Conservation (phyloP, 2,888 invertebrate species). For the Drosophila prostipennis region DNA sequence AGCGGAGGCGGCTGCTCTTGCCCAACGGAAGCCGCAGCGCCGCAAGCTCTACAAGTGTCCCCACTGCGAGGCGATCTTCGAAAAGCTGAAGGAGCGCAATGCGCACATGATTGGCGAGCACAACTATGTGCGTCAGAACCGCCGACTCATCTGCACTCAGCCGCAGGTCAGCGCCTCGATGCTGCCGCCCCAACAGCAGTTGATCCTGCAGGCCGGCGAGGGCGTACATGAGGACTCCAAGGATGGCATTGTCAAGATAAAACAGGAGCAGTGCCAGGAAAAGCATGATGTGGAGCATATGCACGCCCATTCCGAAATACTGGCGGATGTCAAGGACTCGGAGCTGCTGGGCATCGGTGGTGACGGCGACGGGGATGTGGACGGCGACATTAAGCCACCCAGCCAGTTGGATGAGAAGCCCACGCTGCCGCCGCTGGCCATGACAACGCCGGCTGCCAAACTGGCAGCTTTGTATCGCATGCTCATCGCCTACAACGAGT, state of each 20-base stretch:
- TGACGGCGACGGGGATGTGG: conserved; percentile 35
- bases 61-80: conserved; percentile 81
- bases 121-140: conserved; percentile 83
- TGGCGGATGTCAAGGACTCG: conserved; percentile 73
- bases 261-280: conserved; percentile 74
- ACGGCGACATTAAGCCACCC: conserved; percentile 62
- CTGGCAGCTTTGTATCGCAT: conserved; percentile 83
- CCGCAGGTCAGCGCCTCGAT: conserved; percentile 44
- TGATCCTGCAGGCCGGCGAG: conserved; percentile 32
- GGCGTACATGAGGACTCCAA: conserved; percentile 76
- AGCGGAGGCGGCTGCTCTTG: conserved; percentile 55
- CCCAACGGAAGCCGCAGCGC: conserved; percentile 67
- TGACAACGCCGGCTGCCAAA: conserved; percentile 79
- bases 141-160: conserved; percentile 80
- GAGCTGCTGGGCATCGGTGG: conserved; percentile 58
- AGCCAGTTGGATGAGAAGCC: conserved; percentile 66
- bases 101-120: conserved; percentile 82
- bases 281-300: conserved; percentile 51
- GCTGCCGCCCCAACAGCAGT: conserved; percentile 29
- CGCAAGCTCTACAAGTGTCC: conserved; percentile 83
- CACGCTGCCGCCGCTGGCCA: conserved; percentile 57
- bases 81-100: conserved; percentile 83
- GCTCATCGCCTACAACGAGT: conserved; percentile 83
- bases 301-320: conserved; percentile 35
- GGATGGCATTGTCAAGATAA: conserved; percentile 82